Evolutionary conservation across 2,797 vertebrate species (phyloP).

Genomic region (Artibeus lituratus): DNA sequence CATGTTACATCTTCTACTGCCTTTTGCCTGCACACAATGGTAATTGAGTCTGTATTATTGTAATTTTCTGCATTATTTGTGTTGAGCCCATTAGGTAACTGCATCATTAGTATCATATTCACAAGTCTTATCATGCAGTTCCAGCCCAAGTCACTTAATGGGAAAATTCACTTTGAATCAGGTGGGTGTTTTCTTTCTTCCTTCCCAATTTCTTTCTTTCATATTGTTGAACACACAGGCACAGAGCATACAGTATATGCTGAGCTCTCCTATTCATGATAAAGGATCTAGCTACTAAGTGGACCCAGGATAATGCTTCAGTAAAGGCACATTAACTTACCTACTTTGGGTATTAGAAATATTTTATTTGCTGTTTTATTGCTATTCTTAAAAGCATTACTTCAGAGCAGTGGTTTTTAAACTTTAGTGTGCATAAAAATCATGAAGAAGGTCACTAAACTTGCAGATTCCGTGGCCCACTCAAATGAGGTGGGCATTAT

Average conservation of each 20-base stretch:
- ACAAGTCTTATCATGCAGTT: conserved; percentile 48
- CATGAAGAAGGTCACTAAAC: not conserved
- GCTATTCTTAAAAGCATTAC: not conserved
- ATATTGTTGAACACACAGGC: not conserved
- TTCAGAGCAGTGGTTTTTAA: conserved; percentile 10
- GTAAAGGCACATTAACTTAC: conserved; percentile 25
- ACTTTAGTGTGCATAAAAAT: not conserved
- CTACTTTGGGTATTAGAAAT: conserved; percentile 21
- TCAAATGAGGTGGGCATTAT: not conserved
- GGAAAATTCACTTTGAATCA: conserved; percentile 52
- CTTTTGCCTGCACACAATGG: conserved; percentile 38
- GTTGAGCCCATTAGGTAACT: conserved; percentile 52
- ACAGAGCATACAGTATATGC: not conserved
- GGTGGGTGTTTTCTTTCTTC: conserved; percentile 41
- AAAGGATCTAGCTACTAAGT: conserved; percentile 1
- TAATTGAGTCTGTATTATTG: conserved; percentile 64
- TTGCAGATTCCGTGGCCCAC: not conserved
- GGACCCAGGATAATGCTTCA: conserved; percentile 28
- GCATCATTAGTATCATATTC: conserved; percentile 58
- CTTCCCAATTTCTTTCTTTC: conserved; percentile 23
- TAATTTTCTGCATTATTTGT: conserved; percentile 76
- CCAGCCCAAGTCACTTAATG: conserved; percentile 51
- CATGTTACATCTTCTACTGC: not conserved
- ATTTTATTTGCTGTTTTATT: conserved; percentile 38
- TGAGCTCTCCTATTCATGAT: not conserved